phyloP scores from a whole-genome alignment of 2,888 invertebrate species.

The Drosophila flavopinicola region DNA sequence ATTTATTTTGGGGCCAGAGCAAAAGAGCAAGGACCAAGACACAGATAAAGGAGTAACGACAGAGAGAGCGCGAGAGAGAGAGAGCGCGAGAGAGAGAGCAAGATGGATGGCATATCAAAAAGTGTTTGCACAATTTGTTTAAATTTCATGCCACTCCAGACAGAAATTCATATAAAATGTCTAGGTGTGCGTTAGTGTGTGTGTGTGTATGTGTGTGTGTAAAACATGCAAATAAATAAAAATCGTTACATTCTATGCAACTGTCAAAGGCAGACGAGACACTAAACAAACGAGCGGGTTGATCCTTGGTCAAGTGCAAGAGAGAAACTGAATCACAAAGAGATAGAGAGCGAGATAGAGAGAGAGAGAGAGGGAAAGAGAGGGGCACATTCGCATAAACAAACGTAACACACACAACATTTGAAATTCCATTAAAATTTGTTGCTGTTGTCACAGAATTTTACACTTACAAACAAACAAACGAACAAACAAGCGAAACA shows the following conservation, averaged over 20 bases:
- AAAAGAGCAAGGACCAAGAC: not conserved
- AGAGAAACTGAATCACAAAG: slow-evolving; percentile 49
- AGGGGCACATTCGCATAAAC: slow-evolving; percentile 10
- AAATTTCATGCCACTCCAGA: slow-evolving; percentile 70
- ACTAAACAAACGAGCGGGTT: slow-evolving; percentile 42
- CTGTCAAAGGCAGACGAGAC: slow-evolving; percentile 58
- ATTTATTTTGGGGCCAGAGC: slow-evolving; percentile 48
- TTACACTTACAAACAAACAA: slow-evolving; percentile 30
- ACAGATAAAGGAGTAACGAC: too few species aligned
- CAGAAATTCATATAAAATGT: slow-evolving; percentile 65
- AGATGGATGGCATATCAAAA: slow-evolving; percentile 49
- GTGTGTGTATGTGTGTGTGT: slow-evolving; percentile 22
- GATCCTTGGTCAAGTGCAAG: slow-evolving; percentile 65
- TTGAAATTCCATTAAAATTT: slow-evolving; percentile 77
- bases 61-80: not conserved
- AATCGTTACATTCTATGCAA: slow-evolving; percentile 51
- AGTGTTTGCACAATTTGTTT: slow-evolving; percentile 75
- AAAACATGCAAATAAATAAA: slow-evolving; percentile 57
- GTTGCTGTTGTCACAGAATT: slow-evolving; percentile 59
- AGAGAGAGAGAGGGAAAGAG: slow-evolving; percentile 1
- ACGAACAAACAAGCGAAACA: slow-evolving; percentile 23
- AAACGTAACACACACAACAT: slow-evolving; percentile 45
- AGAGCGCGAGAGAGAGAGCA: not conserved
- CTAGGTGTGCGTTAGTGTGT: slow-evolving; percentile 6
- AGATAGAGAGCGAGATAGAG: slow-evolving; percentile 4